Conservation (phyloP, 2,797 vertebrate species). For the Falco cherrug region DNA sequence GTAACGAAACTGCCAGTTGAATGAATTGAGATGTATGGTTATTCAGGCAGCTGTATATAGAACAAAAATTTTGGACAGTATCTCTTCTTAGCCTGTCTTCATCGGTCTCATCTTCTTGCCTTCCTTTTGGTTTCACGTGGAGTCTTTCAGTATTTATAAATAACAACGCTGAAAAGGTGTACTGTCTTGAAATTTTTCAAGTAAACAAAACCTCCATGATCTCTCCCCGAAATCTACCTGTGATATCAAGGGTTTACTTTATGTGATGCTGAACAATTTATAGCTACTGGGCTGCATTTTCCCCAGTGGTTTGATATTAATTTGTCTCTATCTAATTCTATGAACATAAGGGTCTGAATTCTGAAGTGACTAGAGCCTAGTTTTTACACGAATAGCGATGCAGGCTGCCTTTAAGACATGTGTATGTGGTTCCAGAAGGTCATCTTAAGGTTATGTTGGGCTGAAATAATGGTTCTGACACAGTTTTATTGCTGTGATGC, state of each 20-base stretch:
- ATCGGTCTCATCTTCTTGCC: background rate
- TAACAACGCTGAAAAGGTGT: background rate
- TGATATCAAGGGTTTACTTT: background rate
- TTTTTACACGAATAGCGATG: background rate
- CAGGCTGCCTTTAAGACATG: background rate
- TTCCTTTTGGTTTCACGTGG: background rate
- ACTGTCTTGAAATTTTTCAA: background rate
- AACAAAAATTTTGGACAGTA: background rate
- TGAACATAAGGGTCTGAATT: background rate
- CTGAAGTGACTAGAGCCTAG: background rate
- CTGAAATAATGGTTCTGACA: background rate
- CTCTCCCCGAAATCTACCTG: background rate
- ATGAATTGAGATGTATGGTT: background rate
- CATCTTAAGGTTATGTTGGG: background rate
- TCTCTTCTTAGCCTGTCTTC: background rate
- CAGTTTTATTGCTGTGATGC: background rate
- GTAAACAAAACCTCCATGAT: fast-evolving
- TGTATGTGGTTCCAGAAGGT: background rate
- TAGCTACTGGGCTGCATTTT: background rate
- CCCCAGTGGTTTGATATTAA: background rate
- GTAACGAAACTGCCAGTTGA: background rate
- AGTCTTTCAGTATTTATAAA: background rate
- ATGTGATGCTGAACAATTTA: background rate
- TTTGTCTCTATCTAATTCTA: background rate
- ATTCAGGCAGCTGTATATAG: background rate